Percentiles rank a stretch among this genome's conserved stretches.
phyloP scores from a whole-genome alignment of 53 echinoderm and acorn worm genomes.

The Stichopus horrens region DNA sequence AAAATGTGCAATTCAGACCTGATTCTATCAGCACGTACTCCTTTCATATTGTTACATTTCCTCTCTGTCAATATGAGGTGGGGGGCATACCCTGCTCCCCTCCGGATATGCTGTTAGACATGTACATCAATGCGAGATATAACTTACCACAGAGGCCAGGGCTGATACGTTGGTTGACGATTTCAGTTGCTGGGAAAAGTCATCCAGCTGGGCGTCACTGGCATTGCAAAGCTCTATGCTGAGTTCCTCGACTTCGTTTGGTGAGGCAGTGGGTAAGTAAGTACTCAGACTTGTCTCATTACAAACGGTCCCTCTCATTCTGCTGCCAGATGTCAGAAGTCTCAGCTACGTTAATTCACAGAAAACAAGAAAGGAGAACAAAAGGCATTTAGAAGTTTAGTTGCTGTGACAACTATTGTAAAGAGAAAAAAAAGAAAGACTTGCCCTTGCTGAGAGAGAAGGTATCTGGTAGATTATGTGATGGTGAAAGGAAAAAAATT shows the following conservation, averaged over 20 bases:
- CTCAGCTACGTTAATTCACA: conserved; percentile 50
- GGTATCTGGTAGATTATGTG: too few relatives aligned
- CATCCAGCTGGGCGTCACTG: conserved; percentile 68
- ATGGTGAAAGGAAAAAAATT: too few relatives aligned
- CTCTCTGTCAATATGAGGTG: too few relatives aligned
- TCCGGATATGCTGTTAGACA: too few relatives aligned
- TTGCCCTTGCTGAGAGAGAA: too few relatives aligned
- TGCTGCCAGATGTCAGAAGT: conserved; percentile 60
- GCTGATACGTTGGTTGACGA: conserved; percentile 44
- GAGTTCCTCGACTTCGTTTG: conserved; percentile 61
- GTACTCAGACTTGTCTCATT: conserved; percentile 58
- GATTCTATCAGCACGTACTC: too few relatives aligned
- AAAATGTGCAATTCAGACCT: too few relatives aligned
- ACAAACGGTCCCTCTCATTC: conserved; percentile 74
- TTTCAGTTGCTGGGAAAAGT: conserved; percentile 62
- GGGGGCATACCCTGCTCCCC: too few relatives aligned
- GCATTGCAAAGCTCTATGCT: conserved; percentile 70
- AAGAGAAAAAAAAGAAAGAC: background rate
- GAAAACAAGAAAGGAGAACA: background rate
- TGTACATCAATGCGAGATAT: background rate
- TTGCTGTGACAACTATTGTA: background rate
- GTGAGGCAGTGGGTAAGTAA: conserved; percentile 63
- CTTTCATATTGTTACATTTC: too few relatives aligned
- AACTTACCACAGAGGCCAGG: conserved; percentile 43
- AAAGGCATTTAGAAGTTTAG: background rate